Conservation (phyloP, 1,140 invertebrate species). For the Laupala kohalensis region DNA sequence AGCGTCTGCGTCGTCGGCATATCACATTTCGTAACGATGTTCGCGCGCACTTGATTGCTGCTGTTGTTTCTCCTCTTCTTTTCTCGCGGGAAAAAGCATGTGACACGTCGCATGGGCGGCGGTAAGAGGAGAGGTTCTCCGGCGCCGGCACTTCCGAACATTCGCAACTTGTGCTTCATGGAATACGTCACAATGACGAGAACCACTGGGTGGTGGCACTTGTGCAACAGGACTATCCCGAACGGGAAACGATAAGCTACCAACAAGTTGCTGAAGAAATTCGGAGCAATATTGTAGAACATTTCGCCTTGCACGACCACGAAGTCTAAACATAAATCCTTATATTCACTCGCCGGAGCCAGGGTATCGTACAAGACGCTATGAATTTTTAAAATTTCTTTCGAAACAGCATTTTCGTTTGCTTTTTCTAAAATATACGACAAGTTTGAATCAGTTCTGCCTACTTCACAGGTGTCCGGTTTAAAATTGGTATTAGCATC, state of each 20-base stretch:
- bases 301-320: not conserved
- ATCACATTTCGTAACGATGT: not conserved
- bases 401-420: no score
- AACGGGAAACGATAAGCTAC: not conserved
- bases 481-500: not conserved
- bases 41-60: not conserved
- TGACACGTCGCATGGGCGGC: not conserved
- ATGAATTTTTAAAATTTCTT: not conserved
- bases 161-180: not conserved
- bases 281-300: not conserved
- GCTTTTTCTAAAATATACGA: not conserved
- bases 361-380: not conserved
- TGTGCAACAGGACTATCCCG: not conserved
- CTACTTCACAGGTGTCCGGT: not conserved
- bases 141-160: not conserved
- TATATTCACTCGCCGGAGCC: not conserved
- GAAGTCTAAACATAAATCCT: not conserved
- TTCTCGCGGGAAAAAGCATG: not conserved
- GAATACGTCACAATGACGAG: not conserved
- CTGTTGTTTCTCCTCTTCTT: not conserved
- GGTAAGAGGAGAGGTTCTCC: no score
- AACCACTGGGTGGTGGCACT: not conserved
- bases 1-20: not conserved
- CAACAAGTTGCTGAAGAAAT: not conserved
- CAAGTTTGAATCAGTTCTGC: not conserved